These are phyloP conservation scores for Drosophila subsilvestris DNA, from an alignment of 2,888 invertebrate genomes.

Conservation along the genomic window DNA sequence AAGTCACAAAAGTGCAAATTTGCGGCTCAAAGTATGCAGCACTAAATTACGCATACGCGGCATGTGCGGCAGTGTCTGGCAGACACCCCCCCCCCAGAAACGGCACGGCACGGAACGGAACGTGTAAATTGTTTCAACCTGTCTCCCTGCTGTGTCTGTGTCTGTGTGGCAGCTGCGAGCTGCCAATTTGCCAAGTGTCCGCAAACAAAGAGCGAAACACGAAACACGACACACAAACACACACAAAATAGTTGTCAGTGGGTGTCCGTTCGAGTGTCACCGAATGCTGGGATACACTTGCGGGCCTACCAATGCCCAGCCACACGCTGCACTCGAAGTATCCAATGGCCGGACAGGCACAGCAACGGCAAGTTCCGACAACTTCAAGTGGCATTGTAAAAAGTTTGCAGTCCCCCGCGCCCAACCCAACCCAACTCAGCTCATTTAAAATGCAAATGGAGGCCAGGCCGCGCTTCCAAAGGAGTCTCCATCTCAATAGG, in stretches of 20 bases:
- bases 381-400: constrained; percentile 60
- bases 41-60: constrained; percentile 80
- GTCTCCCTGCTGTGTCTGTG: background rate
- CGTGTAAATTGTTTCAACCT: constrained; percentile 69
- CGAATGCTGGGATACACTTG: constrained; percentile 9
- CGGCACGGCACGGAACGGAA: too few relatives aligned
- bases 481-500: too few relatives aligned
- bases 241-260: constrained; percentile 35
- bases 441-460: constrained; percentile 78
- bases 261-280: constrained; percentile 17
- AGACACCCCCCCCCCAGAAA: too few relatives aligned
- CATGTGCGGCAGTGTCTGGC: constrained; percentile 50
- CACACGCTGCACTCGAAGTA: constrained; percentile 13
- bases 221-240: constrained; percentile 34
- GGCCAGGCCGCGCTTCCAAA: constrained; percentile 6
- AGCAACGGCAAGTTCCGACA: constrained; percentile 25
- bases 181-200: constrained; percentile 80
- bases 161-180: constrained; percentile 39
- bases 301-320: background rate
- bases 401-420: constrained; percentile 43
- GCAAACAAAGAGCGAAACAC: constrained; percentile 63
- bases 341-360: background rate
- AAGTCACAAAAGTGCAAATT: constrained; percentile 78
- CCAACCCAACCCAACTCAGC: constrained; percentile 7
- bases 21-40: constrained; percentile 75